These are phyloP conservation scores for Hypena proboscidalis DNA, from an alignment of 2,888 invertebrate genomes.

Conservation along the genomic window DNA sequence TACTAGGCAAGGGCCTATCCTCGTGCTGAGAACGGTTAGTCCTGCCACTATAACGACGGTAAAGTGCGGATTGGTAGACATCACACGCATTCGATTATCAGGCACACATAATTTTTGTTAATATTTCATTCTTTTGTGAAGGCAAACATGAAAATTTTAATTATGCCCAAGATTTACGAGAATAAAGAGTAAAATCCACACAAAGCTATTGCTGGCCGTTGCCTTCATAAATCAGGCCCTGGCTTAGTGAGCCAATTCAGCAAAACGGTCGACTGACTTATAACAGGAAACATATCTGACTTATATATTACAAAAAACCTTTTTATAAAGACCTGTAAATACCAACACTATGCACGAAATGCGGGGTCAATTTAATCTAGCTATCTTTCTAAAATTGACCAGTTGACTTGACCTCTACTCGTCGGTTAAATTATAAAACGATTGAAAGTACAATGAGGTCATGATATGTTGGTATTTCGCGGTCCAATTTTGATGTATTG, in stretches of 20 bases:
- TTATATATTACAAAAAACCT: conserved; percentile 57
- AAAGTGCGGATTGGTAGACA: no score
- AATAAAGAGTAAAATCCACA: conserved; percentile 48
- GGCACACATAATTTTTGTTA: no score
- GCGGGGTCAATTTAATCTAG: conserved; percentile 47
- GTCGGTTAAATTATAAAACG: conserved; percentile 33
- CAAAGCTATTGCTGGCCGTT: conserved; percentile 49
- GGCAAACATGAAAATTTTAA: conserved; percentile 2
- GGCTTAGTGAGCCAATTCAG: conserved; percentile 69
- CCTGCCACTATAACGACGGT: no score
- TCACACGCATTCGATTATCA: no score
- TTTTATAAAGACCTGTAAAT: conserved; percentile 41
- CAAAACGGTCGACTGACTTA: conserved; percentile 74
- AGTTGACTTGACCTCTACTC: conserved; percentile 43
- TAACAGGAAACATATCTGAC: conserved; percentile 74
- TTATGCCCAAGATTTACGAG: conserved; percentile 14
- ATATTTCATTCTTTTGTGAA: no score
- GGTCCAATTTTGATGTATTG: conserved; percentile 55
- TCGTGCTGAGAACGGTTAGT: no score
- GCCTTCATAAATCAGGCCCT: conserved; percentile 66
- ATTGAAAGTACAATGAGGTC: conserved; percentile 38
- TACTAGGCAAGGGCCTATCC: no score
- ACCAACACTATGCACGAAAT: conserved; percentile 19
- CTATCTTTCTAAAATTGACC: conserved; percentile 45
- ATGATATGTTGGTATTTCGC: conserved; percentile 42